Evolutionary conservation across 2,113 vertebrate species (phyloP), one percentile per base, ranked within the genome.

Genomic region (Columba janthina): DNA sequence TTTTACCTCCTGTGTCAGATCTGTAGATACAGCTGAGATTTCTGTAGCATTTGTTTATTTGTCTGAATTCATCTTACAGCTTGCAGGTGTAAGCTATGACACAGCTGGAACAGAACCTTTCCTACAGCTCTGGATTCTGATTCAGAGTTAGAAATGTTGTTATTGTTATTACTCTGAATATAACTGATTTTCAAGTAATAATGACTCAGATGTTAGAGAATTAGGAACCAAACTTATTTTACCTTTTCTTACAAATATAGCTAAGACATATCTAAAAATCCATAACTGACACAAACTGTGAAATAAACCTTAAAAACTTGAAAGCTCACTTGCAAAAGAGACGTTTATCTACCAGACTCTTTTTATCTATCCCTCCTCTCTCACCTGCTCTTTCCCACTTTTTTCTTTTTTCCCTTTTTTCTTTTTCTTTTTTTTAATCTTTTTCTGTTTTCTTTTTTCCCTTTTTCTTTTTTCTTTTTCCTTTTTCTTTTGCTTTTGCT

Each of bases 401-500:
- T 31, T 42, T 21, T 9, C n/a, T 48, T n/a, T 10, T 19, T 66
- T 17, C 19, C 10, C 15, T 22, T 7, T 6, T 24, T 26, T 7
- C 25, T 25, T 25, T 6, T 24, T 26, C 25, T 11, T n/a, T 18
- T 34, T 38, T 38, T 38, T 10, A 38, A 38, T 38, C 15, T 8
- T 29, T 7, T 7, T 31, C 42, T 12, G 36, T 36, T 36, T 7
- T 9, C 22, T 12, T 20, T 31, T 21, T 48, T 26, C 5, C 5
- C 5, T 25, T 34, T 21, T 3, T 11, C 24, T 12, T 8, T 21
- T 9, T 15, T 6, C 15, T 26, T 12, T 17, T 46, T 6, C 15
- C 19, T 9, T 14, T 46, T 8, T 7, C 8, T 17, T 17, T 6
- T 7, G 10, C 11, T 10, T 5, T n/a, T 5, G 7, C 25, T 2